Conservation (phyloP, 2,888 invertebrate genomes). For the Myopa tessellatipennis region DNA sequence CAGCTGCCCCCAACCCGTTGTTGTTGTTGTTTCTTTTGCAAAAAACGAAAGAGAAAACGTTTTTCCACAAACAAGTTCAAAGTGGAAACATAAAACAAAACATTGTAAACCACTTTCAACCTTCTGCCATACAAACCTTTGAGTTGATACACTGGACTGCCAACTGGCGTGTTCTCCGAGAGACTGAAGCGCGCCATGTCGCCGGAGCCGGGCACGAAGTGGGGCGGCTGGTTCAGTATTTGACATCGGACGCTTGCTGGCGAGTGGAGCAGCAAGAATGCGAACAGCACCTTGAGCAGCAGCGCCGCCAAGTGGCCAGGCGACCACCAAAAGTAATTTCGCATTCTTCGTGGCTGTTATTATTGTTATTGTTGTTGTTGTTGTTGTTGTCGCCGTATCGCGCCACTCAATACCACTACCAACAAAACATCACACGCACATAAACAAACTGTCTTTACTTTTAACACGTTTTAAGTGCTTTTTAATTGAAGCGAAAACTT, state of each 20-base stretch:
- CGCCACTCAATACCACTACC: background rate
- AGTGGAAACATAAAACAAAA: background rate
- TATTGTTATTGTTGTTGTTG: conserved; percentile 9
- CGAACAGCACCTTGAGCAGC: conserved; percentile 43
- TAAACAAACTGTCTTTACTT: background rate
- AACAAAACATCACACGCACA: background rate
- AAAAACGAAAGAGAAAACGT: no score
- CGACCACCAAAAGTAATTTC: conserved; percentile 41
- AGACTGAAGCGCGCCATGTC: conserved; percentile 82
- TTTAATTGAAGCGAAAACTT: conserved; percentile 6
- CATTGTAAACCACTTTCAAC: background rate
- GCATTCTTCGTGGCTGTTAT: conserved; percentile 32
- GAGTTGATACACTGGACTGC: conserved; percentile 81
- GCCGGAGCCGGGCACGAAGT: conserved; percentile 78
- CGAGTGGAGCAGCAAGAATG: conserved; percentile 37
- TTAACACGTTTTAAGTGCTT: background rate
- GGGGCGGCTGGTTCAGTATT: conserved; percentile 76
- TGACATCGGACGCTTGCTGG: conserved; percentile 65
- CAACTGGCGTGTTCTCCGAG: conserved; percentile 79
- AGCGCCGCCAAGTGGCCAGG: conserved; percentile 43
- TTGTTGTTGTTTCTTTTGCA: no score
- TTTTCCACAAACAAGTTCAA: conserved; percentile 24
- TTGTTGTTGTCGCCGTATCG: conserved; percentile 11
- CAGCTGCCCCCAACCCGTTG: no score
- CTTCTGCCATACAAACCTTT: conserved; percentile 70